A percentile compares a stretch with the other conserved stretches of the same genome.
phyloP scores from a whole-genome alignment of 2,113 vertebrate species.

The Ceyx cyanopectus region DNA sequence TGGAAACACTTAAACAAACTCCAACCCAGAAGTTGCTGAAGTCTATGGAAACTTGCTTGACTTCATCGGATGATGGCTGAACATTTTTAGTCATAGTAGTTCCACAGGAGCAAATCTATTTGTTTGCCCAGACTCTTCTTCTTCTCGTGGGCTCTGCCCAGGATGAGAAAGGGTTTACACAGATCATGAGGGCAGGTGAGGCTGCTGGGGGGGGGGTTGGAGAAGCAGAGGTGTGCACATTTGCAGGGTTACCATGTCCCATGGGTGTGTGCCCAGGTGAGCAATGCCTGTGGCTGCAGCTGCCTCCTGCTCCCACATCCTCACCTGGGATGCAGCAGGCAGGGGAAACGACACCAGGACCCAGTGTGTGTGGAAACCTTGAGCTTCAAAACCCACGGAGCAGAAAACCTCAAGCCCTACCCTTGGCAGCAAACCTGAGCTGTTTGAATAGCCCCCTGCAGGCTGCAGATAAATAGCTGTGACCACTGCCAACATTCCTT shows the following conservation, averaged over 20 bases:
- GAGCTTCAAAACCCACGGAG: background rate
- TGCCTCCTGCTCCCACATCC: background rate
- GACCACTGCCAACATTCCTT: conserved; percentile 5
- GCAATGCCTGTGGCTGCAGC: rapidly evolving
- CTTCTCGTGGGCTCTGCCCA: background rate
- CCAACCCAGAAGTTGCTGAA: background rate
- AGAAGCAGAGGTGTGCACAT: background rate
- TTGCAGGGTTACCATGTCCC: background rate
- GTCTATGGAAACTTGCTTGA: conserved; percentile 22
- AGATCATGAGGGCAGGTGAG: rapidly evolving
- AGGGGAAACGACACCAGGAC: background rate
- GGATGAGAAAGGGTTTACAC: background rate
- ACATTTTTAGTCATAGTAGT: background rate
- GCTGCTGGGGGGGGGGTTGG: background rate
- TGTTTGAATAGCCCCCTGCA: conserved; percentile 3
- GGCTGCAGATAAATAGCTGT: background rate
- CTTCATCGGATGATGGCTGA: background rate
- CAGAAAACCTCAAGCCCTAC: conserved; percentile 3
- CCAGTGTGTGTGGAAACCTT: background rate
- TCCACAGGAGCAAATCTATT: background rate
- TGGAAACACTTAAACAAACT: conserved; percentile 11
- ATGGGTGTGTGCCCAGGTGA: rapidly evolving
- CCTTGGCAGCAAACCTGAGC: background rate
- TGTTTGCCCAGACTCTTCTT: background rate
- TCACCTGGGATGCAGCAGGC: background rate